phyloP scores from a whole-genome alignment of 2,113 vertebrate species.

The Centropus bengalensis region DNA sequence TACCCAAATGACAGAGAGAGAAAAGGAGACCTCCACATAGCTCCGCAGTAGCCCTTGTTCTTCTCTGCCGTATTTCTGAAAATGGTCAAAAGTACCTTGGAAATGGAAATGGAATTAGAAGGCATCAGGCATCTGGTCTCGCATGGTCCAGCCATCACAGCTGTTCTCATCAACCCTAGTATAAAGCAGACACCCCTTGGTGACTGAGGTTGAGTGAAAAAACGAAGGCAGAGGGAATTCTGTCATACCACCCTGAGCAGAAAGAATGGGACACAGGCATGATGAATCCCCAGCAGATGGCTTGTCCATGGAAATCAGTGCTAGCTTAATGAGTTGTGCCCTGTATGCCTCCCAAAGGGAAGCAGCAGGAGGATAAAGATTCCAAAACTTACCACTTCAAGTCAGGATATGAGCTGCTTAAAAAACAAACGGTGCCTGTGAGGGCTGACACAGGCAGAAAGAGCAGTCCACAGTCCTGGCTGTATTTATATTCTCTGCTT shows the following conservation, averaged over 20 bases:
- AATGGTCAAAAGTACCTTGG: neutral
- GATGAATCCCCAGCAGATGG: slow-evolving; percentile 25
- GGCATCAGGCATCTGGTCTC: neutral
- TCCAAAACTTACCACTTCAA: neutral
- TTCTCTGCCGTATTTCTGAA: neutral
- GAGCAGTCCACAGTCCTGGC: neutral
- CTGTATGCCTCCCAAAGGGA: neutral
- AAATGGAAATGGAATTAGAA: neutral
- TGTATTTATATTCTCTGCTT: neutral
- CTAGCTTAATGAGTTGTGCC: neutral
- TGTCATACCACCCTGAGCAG: neutral
- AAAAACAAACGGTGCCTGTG: neutral
- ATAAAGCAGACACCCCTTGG: neutral
- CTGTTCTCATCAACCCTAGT: neutral
- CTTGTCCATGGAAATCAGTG: neutral
- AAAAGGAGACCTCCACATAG: neutral
- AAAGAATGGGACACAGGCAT: neutral
- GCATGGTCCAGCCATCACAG: neutral
- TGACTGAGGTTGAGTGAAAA: neutral
- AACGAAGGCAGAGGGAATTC: neutral
- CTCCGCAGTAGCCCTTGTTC: neutral
- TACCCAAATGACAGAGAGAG: neutral
- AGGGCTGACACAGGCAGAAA: neutral
- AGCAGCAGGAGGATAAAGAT: neutral
- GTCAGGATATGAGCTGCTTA: neutral